Percentiles rank a stretch among this genome's conserved stretches.
Conservation (phyloP, 2,113 vertebrate species). For the Lepus americanus region DNA sequence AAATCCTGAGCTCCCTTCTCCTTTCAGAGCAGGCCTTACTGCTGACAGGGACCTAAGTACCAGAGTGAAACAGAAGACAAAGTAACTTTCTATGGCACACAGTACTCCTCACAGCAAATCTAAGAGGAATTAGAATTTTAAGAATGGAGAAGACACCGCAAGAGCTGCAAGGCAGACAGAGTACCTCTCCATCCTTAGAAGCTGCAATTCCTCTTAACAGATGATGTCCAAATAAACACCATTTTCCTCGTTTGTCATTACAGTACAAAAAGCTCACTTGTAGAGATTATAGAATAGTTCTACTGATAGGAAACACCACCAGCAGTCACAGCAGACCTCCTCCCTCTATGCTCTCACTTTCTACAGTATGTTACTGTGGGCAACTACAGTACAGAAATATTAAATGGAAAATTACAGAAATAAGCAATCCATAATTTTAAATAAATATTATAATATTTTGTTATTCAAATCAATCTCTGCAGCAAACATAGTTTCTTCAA, state of each 20-base stretch:
- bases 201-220: constrained; percentile 24
- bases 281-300: background rate
- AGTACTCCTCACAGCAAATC: background rate
- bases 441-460: background rate
- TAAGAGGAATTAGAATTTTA: constrained; percentile 66
- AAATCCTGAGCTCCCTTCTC: background rate
- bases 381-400: background rate
- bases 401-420: background rate
- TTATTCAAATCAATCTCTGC: background rate
- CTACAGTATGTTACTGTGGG: background rate
- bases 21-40: background rate
- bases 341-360: background rate
- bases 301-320: too few species aligned
- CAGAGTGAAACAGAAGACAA: constrained; percentile 41
- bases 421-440: background rate
- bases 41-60: background rate
- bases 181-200: background rate
- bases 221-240: constrained; percentile 46
- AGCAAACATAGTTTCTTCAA: too few species aligned
- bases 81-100: constrained; percentile 16
- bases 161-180: constrained; percentile 11
- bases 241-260: constrained; percentile 33
- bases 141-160: background rate
- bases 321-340: background rate
- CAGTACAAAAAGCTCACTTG: background rate